Percentiles rank a stretch among this genome's conserved stretches.
phyloP scores from a whole-genome alignment of 2,888 invertebrate species.

The Himalopsyche tibetana region DNA sequence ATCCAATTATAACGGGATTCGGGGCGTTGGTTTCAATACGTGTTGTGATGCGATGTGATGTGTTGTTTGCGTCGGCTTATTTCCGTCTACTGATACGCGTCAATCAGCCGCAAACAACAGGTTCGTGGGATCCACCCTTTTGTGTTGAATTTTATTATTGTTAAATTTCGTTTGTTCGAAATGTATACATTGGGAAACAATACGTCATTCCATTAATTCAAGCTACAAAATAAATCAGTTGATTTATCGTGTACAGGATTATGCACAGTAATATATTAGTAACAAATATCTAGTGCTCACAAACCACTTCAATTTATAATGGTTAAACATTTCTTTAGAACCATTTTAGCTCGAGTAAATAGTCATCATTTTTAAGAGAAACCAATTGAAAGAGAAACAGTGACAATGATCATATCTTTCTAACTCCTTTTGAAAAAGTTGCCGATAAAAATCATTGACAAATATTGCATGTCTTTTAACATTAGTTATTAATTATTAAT shows the following conservation, averaged over 20 bases:
- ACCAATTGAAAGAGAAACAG: no score
- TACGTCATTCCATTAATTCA: background rate
- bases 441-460: no score
- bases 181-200: background rate
- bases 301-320: no score
- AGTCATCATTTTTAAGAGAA: no score
- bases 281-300: no score
- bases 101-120: constrained; percentile 34
- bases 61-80: constrained; percentile 46
- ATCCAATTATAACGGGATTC: constrained; percentile 47
- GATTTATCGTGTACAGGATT: background rate
- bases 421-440: no score
- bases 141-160: background rate
- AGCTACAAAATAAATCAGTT: background rate
- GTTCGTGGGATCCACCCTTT: background rate
- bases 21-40: constrained; percentile 20
- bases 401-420: no score
- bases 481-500: no score
- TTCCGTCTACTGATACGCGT: constrained; percentile 45
- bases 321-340: no score
- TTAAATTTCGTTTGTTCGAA: background rate
- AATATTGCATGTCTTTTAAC: no score
- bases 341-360: no score
- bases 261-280: background rate
- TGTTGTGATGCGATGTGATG: constrained; percentile 1